phyloP scores from a whole-genome alignment of 2,797 vertebrate species.

The Sebastes nivosus region DNA sequence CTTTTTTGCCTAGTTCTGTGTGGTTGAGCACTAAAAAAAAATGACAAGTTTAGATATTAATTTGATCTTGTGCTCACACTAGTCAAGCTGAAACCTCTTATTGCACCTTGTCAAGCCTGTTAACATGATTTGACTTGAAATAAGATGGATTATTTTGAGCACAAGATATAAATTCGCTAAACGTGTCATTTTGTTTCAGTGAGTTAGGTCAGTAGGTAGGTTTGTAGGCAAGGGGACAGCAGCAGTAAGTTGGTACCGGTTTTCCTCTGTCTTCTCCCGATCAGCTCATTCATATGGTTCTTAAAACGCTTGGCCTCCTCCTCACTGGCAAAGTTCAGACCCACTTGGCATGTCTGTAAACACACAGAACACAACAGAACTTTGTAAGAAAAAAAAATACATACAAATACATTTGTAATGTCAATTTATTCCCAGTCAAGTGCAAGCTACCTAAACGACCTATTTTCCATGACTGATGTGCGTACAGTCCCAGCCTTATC shows the following conservation, averaged over 20 bases:
- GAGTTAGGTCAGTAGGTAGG: background rate
- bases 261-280: constrained; percentile 88
- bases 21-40: constrained; percentile 2
- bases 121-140: background rate
- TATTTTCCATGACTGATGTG: background rate
- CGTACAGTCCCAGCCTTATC: background rate
- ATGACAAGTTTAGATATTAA: constrained; percentile 21
- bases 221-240: background rate
- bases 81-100: background rate
- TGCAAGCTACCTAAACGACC: background rate
- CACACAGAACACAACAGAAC: background rate
- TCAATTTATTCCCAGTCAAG: background rate
- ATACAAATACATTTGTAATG: background rate
- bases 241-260: constrained; percentile 81
- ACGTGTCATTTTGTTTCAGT: constrained; percentile 22
- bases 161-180: constrained; percentile 10
- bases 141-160: background rate
- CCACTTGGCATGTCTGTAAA: constrained; percentile 88
- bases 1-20: constrained; percentile 34
- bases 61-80: constrained; percentile 8
- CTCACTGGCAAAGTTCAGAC: constrained; percentile 96
- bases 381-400: background rate
- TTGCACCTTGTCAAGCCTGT: background rate
- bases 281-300: constrained; percentile 80
- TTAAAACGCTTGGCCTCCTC: constrained; percentile 93